Evolutionary conservation across 2,113 vertebrate genomes (phyloP), one percentile per base, ranked within the genome.

Genomic region (Desmodus rotundus): DNA sequence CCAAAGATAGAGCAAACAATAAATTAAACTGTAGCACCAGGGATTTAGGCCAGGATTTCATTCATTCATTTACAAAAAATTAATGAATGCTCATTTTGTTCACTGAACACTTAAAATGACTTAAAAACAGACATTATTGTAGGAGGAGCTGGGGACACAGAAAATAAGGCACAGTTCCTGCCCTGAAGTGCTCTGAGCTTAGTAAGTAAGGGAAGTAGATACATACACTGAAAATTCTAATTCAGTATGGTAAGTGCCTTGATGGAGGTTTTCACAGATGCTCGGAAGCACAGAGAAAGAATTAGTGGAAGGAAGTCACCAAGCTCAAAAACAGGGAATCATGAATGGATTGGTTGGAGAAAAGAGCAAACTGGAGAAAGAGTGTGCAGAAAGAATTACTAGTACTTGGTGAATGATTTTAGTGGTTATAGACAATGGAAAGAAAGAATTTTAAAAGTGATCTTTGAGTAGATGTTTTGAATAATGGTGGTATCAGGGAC

Each of bases 391-490:
- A 87, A 45, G 19, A 78, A 70, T 82, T 84, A 9, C 70, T 0
- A 72, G 50, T 6, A 87, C 28, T 93, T 94, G 33, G 52, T 76
- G 41, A 91, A 89, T 82, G 26, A 77, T 31, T 38, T 0, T 80
- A n/a, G 45, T 89, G 74, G 52, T 83, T 94, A 82, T 50, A 74
- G 45, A 82, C 8, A 15, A 43, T 56, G 9, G 9, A 89, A 73
- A 72, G 41, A 84, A 80, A 91, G 22, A 81, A 77, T 56, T 56
- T 86, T 31, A 61, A 90, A 67, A 81, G 58, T 41, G 19, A 47
- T 76, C 86, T 87, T 68, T 77, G 67, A 91, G 22, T 85, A 36
- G 26, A 77, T 93, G 8, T 84, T 72, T 94, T 96, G 54, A 96
- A 68, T 56, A 56, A 92, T 54, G 17, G 43, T 91, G 68, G 13